Evolutionary conservation across 2,797 vertebrate species (phyloP), one percentile per base, ranked within the genome.

Genomic region (Notamacropus eugenii): DNA sequence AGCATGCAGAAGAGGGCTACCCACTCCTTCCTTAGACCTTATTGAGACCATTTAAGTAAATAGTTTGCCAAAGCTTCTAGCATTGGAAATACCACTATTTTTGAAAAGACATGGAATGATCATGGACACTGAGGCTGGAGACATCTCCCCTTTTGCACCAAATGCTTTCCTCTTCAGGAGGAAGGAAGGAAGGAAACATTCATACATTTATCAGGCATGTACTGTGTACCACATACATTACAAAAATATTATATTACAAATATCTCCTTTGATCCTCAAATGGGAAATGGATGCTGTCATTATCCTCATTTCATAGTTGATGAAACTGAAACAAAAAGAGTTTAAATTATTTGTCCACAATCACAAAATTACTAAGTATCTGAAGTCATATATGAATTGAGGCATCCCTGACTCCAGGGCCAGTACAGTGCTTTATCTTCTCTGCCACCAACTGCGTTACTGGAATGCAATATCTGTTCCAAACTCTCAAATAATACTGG

Each of bases 191-290:
- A 82, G 19, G 62, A n/a, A 34, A 67, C 28, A 34, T 22, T 52
- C 52, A 52, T 52, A 16, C 62, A 46, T 82, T 82, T 24, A 82
- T 90, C 27, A 0, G 56, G 1, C 22, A 16, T 40, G 29, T 54
- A 13, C 16, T 34, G 74, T 54, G 13, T 91, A 22, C 19, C 22
- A 57, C 56, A 5, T 82, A 34, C 24, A 55, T 52, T 67, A 67
- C n/a, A 74, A 24, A 46, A 57, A 57, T 57, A 57, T 58, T 82
- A 40, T 31, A 54, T 52, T 67, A 74, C 34, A 40, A 87, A 46
- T 46, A 55, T 95, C 52, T 97, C 3, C n/a, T 46, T 57, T 93
- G 31, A 57, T 94, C 40, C 40, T 50, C n/a, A 24, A 5, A 95
- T 96, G 90, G 11, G 46, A 62, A 93, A 10, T 57, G 29, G 34